A percentile compares a stretch with the other conserved stretches of the same genome.
These are phyloP conservation scores for Phoebastria nigripes DNA, from an alignment of 2,797 vertebrate species.

Conservation along the genomic window DNA sequence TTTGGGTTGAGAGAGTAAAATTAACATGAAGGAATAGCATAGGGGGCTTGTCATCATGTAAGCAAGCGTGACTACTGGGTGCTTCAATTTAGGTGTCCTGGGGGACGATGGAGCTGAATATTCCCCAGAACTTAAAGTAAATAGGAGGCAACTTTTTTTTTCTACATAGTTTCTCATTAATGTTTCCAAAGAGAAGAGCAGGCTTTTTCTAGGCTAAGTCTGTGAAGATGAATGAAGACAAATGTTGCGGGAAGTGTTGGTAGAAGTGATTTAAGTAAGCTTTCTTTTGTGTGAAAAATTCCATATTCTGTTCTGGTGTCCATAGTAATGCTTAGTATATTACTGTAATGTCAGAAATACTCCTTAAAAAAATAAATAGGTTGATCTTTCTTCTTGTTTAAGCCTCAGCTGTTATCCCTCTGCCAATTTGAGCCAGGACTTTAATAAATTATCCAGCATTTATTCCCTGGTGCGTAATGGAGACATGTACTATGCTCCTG, in stretches of 20 bases:
- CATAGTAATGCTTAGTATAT: not conserved
- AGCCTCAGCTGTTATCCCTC: not conserved
- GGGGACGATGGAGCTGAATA: not conserved
- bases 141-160: not conserved
- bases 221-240: not conserved
- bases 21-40: not conserved
- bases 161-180: not conserved
- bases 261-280: not conserved
- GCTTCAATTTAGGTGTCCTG: not conserved
- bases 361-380: not conserved
- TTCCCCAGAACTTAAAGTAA: not conserved
- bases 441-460: not conserved
- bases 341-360: not conserved
- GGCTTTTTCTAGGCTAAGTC: not conserved
- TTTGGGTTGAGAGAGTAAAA: not conserved
- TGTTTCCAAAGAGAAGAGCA: not conserved
- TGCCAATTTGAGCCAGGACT: not conserved
- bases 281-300: not conserved
- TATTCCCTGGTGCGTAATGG: not conserved
- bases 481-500: not conserved
- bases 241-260: not conserved
- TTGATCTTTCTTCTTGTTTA: not conserved
- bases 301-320: not conserved
- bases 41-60: not conserved
- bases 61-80: not conserved